phyloP scores from a whole-genome alignment of 1,140 invertebrate species.

The Drosophila subobscura region DNA sequence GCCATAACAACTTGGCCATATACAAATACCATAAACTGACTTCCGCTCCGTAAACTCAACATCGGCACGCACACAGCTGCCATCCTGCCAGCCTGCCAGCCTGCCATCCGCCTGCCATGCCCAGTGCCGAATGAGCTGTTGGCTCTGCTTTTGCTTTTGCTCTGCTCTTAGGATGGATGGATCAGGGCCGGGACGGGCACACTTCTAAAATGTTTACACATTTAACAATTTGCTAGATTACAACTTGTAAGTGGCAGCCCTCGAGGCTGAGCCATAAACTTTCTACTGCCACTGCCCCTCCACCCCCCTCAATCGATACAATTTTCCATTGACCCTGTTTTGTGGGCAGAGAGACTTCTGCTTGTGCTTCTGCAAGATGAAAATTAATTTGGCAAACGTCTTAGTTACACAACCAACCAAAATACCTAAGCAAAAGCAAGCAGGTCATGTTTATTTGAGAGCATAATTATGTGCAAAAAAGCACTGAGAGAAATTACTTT shows the following conservation, averaged over 20 bases:
- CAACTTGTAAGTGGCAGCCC: conserved; percentile 1
- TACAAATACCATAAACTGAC: conserved; percentile 74
- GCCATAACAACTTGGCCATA: conserved; percentile 49
- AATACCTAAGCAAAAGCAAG: conserved; percentile 18
- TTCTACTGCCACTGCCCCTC: too few species aligned
- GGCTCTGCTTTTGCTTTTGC: not conserved
- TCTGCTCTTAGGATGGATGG: too few species aligned
- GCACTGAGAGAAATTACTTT: too few species aligned
- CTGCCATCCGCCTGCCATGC: not conserved
- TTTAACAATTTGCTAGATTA: conserved; percentile 20
- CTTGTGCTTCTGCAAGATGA: conserved; percentile 12
- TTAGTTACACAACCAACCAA: conserved; percentile 46
- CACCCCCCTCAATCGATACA: not conserved
- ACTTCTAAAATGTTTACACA: conserved; percentile 15
- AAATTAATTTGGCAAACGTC: conserved; percentile 68
- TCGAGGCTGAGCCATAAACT: not conserved
- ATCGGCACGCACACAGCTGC: conserved; percentile 10
- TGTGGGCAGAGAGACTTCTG: not conserved
- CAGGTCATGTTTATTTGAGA: conserved; percentile 19
- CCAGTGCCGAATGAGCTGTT: conserved; percentile 15
- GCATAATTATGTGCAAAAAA: conserved; percentile 40
- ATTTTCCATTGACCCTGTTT: conserved; percentile 24
- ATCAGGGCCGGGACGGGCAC: too few species aligned
- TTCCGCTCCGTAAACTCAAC: conserved; percentile 61
- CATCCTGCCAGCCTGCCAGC: not conserved